Evolutionary conservation across 1,140 invertebrate species (phyloP), one percentile per base, ranked within the genome.

Genomic region (Nebria ingens): DNA sequence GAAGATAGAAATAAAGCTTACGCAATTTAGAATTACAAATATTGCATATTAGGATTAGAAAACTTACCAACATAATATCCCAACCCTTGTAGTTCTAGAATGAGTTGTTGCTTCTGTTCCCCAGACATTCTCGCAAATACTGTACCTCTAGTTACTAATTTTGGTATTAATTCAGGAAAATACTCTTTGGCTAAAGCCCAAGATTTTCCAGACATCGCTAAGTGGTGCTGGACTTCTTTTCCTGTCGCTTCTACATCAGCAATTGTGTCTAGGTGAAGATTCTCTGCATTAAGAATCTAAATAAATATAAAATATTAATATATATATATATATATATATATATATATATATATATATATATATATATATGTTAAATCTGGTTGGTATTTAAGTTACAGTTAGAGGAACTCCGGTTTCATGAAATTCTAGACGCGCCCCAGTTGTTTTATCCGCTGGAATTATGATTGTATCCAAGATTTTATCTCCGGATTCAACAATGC

Each of bases 61-160:
- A 55, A 73, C 78, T 71, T 56, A 86, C 87, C 90, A 42, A 98
- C 95, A 65, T 86, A 86, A 67, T 92, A 92, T 29, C 87, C 87
- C 3, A 92, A 70, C 52, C 79, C 79, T 70, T 91, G 87, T 11
- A 98, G 78, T 52, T 91, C 84, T 57, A 93, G 78, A 1, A 99
- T 81, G 0, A 99, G 76, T 63, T 97, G 89, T 64, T 93, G 90
- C 67, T 99, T 99, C 72, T 98, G 94, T 62, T 99, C 96, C 4
- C 95, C 93, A 1, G 86, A 84, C 96, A 99, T 98, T 56, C 97
- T 76, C 0, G 96, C 95, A 76, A 97, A 99, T 56, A 99, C 88
- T 0, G 87, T 87, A 1, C 91, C 90, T 52, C 84, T 79, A 0
- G 86, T 82, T 9, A 90, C 79, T 57, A 95, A 77, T 51, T 75